Evolutionary conservation across 2,888 invertebrate genomes (phyloP), one percentile per base, ranked within the genome.

Genomic region (Amblyjoppa fuscipennis): DNA sequence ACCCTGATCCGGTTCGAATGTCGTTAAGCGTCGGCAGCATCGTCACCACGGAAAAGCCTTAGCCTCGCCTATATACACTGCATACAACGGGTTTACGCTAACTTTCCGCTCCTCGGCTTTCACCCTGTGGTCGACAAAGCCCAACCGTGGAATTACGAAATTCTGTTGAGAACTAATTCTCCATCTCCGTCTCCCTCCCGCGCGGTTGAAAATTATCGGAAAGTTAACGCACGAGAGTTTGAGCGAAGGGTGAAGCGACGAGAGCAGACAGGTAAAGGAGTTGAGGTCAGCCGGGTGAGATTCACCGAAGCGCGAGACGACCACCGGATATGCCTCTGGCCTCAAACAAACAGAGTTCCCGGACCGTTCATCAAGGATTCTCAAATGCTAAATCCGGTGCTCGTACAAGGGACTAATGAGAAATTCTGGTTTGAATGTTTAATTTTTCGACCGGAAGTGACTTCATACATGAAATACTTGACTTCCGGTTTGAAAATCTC

Each of bases 101-200:
- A 85, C 83, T 85, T 85, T 85, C 66, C 61, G 61, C 76, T 76
- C 77, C 69, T 64, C 69, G 73, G 80, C 81, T 85, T 85, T 77
- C 80, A 64, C 68, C 79, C 64, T 83, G 80, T 59, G 83, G 85
- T 83, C 53, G 70, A 69, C 53, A 69, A 69, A 71, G 69, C 77
- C 80, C 75, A 79, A 76, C 74, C 74, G 45, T 69, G 71, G 81
- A 86, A 86, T 86, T 81, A 86, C 85, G 83, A 86, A 86, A 86
- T 86, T 83, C 81, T 74, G 74, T 81, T 45, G 75, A 56, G 81
- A 86, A 77, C 66, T 68, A 66, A 34, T 51, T 51, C 51, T 20
- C 59, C 13, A 3, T 83, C 74, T 74, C 74, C 74, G 74, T 61
- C 13, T 31, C 31, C 31, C 5, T 31, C 61, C 13, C 28, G 16